phyloP scores from a whole-genome alignment of 2,888 invertebrate species.

The Blastobasis lacticolella region DNA sequence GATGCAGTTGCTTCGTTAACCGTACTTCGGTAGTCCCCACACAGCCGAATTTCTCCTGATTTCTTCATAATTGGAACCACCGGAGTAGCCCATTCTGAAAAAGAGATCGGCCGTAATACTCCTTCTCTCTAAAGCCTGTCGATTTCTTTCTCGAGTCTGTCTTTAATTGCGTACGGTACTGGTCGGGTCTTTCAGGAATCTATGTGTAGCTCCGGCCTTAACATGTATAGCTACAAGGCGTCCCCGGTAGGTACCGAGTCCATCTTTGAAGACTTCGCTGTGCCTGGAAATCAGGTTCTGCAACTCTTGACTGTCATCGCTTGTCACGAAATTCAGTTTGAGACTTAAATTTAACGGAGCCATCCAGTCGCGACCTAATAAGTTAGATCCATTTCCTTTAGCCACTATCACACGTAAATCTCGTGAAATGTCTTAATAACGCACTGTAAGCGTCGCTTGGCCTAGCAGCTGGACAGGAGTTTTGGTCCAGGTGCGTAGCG shows the following conservation, averaged over 20 bases:
- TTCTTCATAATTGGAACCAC: slow-evolving; percentile 21
- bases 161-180: slow-evolving; percentile 18
- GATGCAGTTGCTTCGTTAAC: slow-evolving; percentile 16
- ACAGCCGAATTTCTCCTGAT: slow-evolving; percentile 14
- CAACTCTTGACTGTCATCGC: not conserved
- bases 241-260: not conserved
- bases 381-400: too few relatives aligned
- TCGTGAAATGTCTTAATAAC: too few relatives aligned
- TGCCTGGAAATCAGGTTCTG: not conserved
- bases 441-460: too few relatives aligned
- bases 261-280: not conserved
- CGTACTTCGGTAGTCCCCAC: slow-evolving; percentile 17
- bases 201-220: slow-evolving; percentile 16
- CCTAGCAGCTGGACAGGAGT: not conserved
- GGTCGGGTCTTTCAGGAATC: slow-evolving; percentile 18
- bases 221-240: not conserved
- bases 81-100: slow-evolving; percentile 22
- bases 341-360: not conserved
- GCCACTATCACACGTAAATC: too few relatives aligned
- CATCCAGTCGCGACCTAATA: not conserved
- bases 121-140: not conserved
- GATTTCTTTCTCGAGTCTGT: slow-evolving; percentile 15
- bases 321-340: not conserved
- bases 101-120: slow-evolving; percentile 6
- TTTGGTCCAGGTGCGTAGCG: not conserved